Evolutionary conservation across 1,140 invertebrate species (phyloP).

Genomic region (Monomorium pharaonis): DNA sequence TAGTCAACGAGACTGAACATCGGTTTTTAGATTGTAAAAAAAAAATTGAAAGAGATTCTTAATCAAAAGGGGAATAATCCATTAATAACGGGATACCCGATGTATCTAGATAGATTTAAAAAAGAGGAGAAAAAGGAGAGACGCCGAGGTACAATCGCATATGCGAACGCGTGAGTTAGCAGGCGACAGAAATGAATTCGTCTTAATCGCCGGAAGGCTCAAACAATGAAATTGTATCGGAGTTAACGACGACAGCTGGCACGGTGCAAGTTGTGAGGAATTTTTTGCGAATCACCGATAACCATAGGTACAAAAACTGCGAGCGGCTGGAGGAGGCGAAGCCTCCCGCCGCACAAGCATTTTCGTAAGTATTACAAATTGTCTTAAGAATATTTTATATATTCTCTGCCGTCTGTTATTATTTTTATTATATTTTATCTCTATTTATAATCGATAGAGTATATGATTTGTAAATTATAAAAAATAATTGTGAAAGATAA

Average conservation of each 20-base stretch:
- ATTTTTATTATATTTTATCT: neutral
- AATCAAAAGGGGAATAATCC: neutral
- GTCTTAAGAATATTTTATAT: neutral
- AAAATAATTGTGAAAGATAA: neutral
- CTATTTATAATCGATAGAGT: neutral
- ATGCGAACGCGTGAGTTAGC: neutral
- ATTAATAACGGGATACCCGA: neutral
- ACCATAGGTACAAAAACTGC: slow-evolving; percentile 82
- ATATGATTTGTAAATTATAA: neutral
- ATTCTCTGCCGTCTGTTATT: neutral
- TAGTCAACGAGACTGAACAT: slow-evolving; percentile 5
- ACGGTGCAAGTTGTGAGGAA: slow-evolving; percentile 31
- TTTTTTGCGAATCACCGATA: slow-evolving; percentile 63
- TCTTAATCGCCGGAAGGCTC: neutral
- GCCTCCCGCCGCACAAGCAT: slow-evolving; percentile 81
- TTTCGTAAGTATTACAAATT: slow-evolving; percentile 78
- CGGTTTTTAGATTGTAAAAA: neutral
- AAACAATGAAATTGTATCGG: slow-evolving; percentile 9
- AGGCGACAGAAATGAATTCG: slow-evolving; percentile 6
- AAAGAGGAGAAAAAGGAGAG: neutral
- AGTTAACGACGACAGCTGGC: neutral
- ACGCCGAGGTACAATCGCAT: neutral
- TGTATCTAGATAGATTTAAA: neutral
- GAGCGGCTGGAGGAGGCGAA: slow-evolving; percentile 81
- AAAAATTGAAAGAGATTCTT: slow-evolving; percentile 7